These are phyloP conservation scores for Cettia cetti DNA, from an alignment of 2,113 vertebrate species.

Conservation along the genomic window DNA sequence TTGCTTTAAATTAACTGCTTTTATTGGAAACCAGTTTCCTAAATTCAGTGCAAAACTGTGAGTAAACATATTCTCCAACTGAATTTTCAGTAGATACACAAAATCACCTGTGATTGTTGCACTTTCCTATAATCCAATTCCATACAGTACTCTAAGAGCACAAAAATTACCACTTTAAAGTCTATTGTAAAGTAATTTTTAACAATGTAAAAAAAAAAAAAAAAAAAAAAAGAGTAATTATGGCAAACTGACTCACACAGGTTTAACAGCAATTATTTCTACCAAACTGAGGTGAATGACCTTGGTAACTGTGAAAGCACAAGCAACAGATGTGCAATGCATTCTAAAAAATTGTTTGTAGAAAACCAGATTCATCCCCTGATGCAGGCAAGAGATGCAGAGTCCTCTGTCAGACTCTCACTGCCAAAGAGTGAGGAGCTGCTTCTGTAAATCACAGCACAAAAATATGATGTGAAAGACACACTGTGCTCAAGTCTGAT, in stretches of 20 bases:
- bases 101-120: neutral
- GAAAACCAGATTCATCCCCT: neutral
- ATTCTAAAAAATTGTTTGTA: neutral
- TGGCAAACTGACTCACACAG: neutral
- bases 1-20: neutral
- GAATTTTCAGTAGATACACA: neutral
- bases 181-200: neutral
- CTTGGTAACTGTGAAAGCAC: neutral
- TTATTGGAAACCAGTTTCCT: neutral
- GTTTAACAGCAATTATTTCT: neutral
- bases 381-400: neutral
- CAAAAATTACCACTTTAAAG: neutral
- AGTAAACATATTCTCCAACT: neutral
- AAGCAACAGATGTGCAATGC: neutral
- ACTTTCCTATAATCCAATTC: neutral
- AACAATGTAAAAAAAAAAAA: neutral
- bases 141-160: neutral
- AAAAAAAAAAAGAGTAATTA: neutral
- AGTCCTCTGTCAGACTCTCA: neutral
- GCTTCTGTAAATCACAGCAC: neutral
- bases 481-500: neutral
- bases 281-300: neutral
- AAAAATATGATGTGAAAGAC: neutral
- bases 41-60: neutral
- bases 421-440: neutral